phyloP scores from a whole-genome alignment of 2,797 vertebrate species.

The Myioborus miniatus region DNA sequence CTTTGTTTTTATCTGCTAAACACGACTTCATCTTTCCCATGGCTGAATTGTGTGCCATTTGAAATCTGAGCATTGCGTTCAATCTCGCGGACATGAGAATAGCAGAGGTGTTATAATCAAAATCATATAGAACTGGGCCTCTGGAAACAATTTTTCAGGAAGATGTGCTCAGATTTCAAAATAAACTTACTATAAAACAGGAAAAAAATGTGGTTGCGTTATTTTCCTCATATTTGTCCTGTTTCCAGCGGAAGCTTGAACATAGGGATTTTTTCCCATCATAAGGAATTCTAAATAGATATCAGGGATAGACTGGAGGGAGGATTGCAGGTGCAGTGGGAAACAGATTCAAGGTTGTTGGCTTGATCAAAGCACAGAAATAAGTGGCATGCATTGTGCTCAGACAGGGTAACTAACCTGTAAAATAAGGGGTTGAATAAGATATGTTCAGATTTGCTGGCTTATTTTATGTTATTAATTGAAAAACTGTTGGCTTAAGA shows the following conservation, averaged over 20 bases:
- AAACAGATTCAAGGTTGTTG: not conserved
- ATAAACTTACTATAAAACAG: not conserved
- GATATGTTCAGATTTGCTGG: not conserved
- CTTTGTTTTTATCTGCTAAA: conserved; percentile 63
- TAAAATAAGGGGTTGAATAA: not conserved
- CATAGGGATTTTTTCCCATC: not conserved
- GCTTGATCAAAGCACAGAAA: not conserved
- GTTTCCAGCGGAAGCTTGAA: not conserved
- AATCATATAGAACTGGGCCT: not conserved
- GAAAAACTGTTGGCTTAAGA: not conserved
- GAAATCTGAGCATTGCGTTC: conserved; percentile 29
- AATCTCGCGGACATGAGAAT: not conserved
- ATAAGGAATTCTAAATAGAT: not conserved
- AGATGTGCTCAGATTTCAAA: conserved; percentile 15
- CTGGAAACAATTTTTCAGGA: conserved; percentile 31
- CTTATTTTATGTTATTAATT: not conserved
- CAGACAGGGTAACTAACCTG: not conserved
- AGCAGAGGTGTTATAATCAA: conserved; percentile 23
- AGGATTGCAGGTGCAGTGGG: not conserved
- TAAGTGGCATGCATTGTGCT: not conserved
- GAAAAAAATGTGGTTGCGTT: not conserved
- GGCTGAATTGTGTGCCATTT: conserved; percentile 25
- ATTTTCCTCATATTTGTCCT: not conserved
- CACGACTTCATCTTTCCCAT: conserved; percentile 2
- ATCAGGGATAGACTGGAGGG: not conserved